These are phyloP conservation scores for Serilophus lunatus DNA, from an alignment of 2,113 vertebrate species.

Conservation along the genomic window DNA sequence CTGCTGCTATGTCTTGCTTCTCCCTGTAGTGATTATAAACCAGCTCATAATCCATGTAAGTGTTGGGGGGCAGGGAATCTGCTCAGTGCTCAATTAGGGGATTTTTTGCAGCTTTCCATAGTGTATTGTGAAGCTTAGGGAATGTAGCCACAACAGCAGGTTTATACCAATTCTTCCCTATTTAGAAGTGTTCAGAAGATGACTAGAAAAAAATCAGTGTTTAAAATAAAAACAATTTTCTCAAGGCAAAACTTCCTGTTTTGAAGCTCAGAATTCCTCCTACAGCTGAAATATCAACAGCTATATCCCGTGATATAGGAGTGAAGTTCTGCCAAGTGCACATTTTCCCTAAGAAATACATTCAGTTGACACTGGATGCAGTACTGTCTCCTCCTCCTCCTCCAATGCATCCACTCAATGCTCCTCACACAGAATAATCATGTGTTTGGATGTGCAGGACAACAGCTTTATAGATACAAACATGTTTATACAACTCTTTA, in stretches of 20 bases:
- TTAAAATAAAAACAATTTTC: neutral
- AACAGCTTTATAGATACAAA: neutral
- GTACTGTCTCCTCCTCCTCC: neutral
- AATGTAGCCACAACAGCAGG: neutral
- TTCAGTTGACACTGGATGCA: neutral
- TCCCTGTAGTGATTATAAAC: neutral
- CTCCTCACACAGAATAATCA: neutral
- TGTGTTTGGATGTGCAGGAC: neutral
- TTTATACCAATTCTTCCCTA: neutral
- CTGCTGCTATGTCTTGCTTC: neutral
- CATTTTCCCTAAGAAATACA: neutral
- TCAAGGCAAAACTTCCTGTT: neutral
- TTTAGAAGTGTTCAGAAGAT: neutral
- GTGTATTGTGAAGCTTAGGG: neutral
- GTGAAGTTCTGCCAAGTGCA: neutral
- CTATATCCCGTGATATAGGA: neutral
- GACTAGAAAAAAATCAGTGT: neutral
- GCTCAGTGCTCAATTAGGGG: neutral
- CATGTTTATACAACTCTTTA: neutral
- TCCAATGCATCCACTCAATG: accelerated
- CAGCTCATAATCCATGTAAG: neutral
- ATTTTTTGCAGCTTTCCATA: neutral
- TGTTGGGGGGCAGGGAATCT: neutral
- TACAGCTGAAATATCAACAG: neutral
- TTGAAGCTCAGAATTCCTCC: neutral